Base-by-base conservation (phyloP, 2,888 invertebrate species). In the Ferdinandea cuprea region DNA sequence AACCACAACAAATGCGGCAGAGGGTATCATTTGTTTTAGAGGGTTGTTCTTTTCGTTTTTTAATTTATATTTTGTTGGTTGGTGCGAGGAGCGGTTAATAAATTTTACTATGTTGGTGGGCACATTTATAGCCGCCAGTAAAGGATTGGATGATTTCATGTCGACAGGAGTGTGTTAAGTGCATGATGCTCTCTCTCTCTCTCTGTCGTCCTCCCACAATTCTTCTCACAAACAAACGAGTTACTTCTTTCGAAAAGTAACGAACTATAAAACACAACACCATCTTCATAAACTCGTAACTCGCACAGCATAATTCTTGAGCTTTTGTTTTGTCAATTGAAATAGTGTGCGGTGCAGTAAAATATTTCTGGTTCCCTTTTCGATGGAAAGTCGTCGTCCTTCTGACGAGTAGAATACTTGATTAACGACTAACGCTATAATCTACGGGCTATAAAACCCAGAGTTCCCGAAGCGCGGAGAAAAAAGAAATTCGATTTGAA, bases 1-100 rank as follows among this genome's bases (percentile, higher is more conserved):
- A 56, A 69, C 71, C 71, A 42, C 77, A 77, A 32, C 56, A 37
- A 68, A 61, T 76, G 68, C 68, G 52, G 59, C 17, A 35, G 56
- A 40, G 40, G 71, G 69, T 17, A 71, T 68, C 66, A 74, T 74
- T 74, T 66, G 68, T 74, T 66, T 44, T 9, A 40, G 40, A 48
- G 15, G 59, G 19, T 19, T 15, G n/a, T 46, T 4, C 6, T 11
- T 7, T 17, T 19, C 8, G 15, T 3, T 61, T 44, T 32, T 11
- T 13, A 7, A n/a, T 3, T 61, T 44, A 19, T 5, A 42, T 25
- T 21, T 42, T 59, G 58, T 44, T 4, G 25, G 9, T 61, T n/a
- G n/a, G n/a, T n/a, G n/a, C n/a, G n/a, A n/a, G n/a, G 44, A 6
- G 13, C 4, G 19, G 42, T 58, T 58, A 17, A 30, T 42, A 42